Percentiles rank a stretch among this genome's conserved stretches.
Evolutionary conservation across 2,888 invertebrate genomes (phyloP).

Genomic region (Zonitis immaculata): DNA sequence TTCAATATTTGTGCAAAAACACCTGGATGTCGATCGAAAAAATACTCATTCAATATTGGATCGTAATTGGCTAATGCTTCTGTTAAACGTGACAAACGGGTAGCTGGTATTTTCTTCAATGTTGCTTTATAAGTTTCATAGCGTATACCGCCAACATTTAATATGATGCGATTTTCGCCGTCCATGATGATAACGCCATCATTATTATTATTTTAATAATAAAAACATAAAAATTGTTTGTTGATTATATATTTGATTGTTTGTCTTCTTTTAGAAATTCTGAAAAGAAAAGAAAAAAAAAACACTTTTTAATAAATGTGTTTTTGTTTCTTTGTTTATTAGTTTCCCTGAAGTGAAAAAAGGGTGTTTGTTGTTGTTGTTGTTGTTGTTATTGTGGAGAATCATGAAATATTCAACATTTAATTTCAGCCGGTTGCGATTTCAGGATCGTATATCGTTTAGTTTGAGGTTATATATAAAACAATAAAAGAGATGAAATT

Average conservation of each 20-base stretch:
- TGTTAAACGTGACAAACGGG: slow-evolving; percentile 73
- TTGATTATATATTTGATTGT: no score
- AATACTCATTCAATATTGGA: slow-evolving; percentile 83
- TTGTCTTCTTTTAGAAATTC: neutral
- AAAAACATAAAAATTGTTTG: neutral
- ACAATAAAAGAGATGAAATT: neutral
- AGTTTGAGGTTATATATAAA: neutral
- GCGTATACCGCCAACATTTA: slow-evolving; percentile 88
- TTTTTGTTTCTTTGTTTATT: neutral
- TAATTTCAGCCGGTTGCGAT: neutral
- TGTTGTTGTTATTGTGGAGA: neutral
- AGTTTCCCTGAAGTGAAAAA: no score
- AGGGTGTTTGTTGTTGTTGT: no score
- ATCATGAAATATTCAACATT: slow-evolving; percentile 1
- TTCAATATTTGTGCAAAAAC: slow-evolving; percentile 86
- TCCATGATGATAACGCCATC: slow-evolving; percentile 58
- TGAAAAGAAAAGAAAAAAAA: neutral
- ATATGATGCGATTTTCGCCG: slow-evolving; percentile 88
- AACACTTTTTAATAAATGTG: neutral
- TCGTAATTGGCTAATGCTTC: slow-evolving; percentile 87
- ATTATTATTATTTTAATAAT: neutral
- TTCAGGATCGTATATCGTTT: neutral
- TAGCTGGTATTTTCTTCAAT: slow-evolving; percentile 85
- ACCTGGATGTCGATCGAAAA: slow-evolving; percentile 82
- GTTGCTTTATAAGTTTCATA: slow-evolving; percentile 76